A percentile compares a stretch with the other conserved stretches of the same genome.
Conservation (phyloP, 92 coral and sea anemone species). For the Epizoanthus scotinus region DNA sequence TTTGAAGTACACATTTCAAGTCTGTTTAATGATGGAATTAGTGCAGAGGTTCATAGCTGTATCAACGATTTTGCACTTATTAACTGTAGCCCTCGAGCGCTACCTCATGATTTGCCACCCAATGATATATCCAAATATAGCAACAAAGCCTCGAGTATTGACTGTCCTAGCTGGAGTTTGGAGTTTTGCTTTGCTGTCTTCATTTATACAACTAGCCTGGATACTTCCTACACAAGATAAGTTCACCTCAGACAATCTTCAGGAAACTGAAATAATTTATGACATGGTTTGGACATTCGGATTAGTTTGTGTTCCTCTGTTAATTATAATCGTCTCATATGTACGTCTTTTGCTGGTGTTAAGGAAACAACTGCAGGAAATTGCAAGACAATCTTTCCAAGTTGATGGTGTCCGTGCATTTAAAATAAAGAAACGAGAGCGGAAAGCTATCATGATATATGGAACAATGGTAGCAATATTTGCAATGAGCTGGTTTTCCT, state of each 20-base stretch:
- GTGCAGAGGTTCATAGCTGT: slow-evolving; percentile 21
- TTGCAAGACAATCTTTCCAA: slow-evolving; percentile 18
- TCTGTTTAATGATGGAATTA: slow-evolving; percentile 25
- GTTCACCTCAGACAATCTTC: neutral
- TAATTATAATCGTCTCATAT: neutral
- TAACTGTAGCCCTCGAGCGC: slow-evolving; percentile 23
- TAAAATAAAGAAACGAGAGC: slow-evolving; percentile 18
- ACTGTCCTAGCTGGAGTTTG: slow-evolving; percentile 23
- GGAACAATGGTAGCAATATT: slow-evolving; percentile 21
- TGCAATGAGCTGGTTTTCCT: slow-evolving; percentile 24
- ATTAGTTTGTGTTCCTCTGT: slow-evolving; percentile 6
- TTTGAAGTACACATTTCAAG: neutral
- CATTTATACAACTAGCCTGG: slow-evolving; percentile 24
- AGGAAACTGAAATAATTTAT: slow-evolving; percentile 21
- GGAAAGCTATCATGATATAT: slow-evolving; percentile 17
- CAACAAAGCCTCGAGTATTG: slow-evolving; percentile 1
- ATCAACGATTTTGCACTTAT: slow-evolving; percentile 26
- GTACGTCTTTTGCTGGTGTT: slow-evolving; percentile 5
- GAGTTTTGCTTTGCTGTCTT: slow-evolving; percentile 2
- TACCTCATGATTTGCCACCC: slow-evolving; percentile 21
- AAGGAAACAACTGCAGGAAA: slow-evolving; percentile 12
- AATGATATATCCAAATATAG: neutral
- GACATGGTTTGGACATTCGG: slow-evolving; percentile 21
- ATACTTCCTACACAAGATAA: slow-evolving; percentile 10
- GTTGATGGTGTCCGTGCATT: neutral